These are phyloP conservation scores for Melipona quadrifasciata DNA, from an alignment of 1,140 invertebrate genomes.

Conservation along the genomic window DNA sequence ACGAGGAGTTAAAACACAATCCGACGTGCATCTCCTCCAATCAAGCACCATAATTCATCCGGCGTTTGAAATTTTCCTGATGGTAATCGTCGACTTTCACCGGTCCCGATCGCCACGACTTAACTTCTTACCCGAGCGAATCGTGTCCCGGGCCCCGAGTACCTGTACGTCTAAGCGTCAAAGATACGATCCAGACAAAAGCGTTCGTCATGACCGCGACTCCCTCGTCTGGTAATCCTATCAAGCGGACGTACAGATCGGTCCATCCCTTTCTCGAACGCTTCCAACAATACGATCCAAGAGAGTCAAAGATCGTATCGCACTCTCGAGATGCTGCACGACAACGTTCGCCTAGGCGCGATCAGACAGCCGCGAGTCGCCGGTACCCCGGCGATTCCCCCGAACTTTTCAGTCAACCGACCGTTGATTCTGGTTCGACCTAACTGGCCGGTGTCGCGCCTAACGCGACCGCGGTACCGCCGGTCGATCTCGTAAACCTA, in stretches of 20 bases:
- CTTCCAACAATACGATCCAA: constrained; percentile 3
- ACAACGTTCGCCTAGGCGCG: constrained; percentile 28
- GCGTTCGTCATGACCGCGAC: constrained; percentile 40
- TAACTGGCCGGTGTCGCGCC: constrained; percentile 27
- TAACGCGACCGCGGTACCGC: not conserved
- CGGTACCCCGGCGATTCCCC: not conserved
- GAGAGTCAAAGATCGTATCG: constrained; percentile 47
- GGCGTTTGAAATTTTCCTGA: constrained; percentile 28
- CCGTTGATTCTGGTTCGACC: constrained; percentile 18
- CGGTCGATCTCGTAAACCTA: constrained; percentile 60
- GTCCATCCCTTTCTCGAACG: not conserved
- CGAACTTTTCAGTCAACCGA: constrained; percentile 5
- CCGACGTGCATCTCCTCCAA: not conserved
- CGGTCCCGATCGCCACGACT: constrained; percentile 6
- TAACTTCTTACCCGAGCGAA: not conserved
- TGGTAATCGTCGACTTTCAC: constrained; percentile 46
- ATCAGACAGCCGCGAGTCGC: not conserved
- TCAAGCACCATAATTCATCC: constrained; percentile 16
- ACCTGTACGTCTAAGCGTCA: constrained; percentile 43
- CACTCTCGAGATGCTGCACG: not conserved
- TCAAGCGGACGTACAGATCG: constrained; percentile 14
- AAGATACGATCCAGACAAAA: constrained; percentile 46
- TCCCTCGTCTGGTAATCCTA: constrained; percentile 24
- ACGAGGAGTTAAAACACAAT: not conserved
- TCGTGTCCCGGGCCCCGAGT: constrained; percentile 4